Conservation (phyloP, 1,140 invertebrate genomes). For the Globodera ellingtonae region DNA sequence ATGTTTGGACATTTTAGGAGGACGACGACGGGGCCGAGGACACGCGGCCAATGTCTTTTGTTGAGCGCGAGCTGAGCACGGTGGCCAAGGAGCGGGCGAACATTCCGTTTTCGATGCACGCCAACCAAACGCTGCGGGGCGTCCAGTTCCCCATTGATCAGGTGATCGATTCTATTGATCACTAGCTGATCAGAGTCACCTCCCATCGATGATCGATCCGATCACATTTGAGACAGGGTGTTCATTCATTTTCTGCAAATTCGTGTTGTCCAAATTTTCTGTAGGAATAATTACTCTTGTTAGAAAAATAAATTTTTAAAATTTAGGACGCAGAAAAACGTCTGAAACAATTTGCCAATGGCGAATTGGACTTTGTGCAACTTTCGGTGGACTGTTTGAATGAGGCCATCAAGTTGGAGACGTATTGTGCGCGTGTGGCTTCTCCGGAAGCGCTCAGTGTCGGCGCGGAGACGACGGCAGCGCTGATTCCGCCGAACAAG, state of each 20-base stretch:
- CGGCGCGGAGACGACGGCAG: slow-evolving; percentile 41
- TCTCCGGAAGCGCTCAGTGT: slow-evolving; percentile 41
- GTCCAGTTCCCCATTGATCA: slow-evolving; percentile 88
- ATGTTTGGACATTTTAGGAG: neutral
- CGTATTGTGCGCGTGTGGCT: slow-evolving; percentile 36
- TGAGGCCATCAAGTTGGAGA: slow-evolving; percentile 64
- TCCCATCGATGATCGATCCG: too few relatives aligned
- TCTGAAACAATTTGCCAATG: slow-evolving; percentile 70
- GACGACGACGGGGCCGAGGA: slow-evolving; percentile 22
- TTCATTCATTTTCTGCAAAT: too few relatives aligned
- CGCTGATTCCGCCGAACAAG: slow-evolving; percentile 57
- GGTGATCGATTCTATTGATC: too few relatives aligned
- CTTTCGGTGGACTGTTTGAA: slow-evolving; percentile 65
- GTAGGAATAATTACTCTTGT: too few relatives aligned
- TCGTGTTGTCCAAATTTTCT: too few relatives aligned
- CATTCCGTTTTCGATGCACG: slow-evolving; percentile 46
- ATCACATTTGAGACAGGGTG: too few relatives aligned
- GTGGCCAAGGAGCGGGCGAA: slow-evolving; percentile 48
- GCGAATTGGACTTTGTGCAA: slow-evolving; percentile 72
- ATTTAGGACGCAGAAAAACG: slow-evolving; percentile 74
- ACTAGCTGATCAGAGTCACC: too few relatives aligned
- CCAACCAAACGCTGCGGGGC: slow-evolving; percentile 73
- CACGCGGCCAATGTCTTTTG: slow-evolving; percentile 44
- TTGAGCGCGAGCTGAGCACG: slow-evolving; percentile 51
- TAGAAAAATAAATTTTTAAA: too few relatives aligned